Conservation (phyloP, 2,113 vertebrate species). For the Ochotona princeps region DNA sequence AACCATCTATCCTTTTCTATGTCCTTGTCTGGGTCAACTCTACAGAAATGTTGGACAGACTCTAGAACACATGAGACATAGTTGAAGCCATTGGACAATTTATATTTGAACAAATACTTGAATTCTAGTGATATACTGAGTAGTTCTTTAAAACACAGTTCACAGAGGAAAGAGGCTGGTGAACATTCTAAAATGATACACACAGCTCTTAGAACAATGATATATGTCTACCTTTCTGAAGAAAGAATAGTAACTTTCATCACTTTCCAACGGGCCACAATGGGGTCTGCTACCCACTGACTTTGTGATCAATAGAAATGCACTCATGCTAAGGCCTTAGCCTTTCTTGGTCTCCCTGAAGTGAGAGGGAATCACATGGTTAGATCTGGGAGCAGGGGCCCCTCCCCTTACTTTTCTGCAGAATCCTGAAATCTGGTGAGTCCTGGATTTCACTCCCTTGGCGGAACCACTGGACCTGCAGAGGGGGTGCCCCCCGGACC, state of each 20-base stretch:
- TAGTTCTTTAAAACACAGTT: background rate
- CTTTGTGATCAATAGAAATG: background rate
- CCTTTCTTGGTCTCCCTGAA: background rate
- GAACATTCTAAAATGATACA: background rate
- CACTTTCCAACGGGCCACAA: background rate
- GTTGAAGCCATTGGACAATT: background rate
- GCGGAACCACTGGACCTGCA: slow-evolving; percentile 94
- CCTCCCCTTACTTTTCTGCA: slow-evolving; percentile 95
- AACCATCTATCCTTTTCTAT: background rate
- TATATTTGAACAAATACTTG: background rate
- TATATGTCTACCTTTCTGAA: background rate
- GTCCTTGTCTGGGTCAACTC: background rate
- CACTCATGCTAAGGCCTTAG: background rate
- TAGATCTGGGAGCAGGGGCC: background rate
- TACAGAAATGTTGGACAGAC: background rate
- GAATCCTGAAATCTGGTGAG: slow-evolving; percentile 97
- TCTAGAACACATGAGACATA: background rate
- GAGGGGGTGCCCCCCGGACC: slow-evolving; percentile 91
- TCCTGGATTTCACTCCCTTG: slow-evolving; percentile 95
- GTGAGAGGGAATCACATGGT: background rate
- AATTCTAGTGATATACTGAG: background rate
- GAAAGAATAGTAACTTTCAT: background rate
- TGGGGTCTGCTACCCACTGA: rapidly evolving
- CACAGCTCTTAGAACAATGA: background rate
- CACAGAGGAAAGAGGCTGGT: background rate